phyloP scores from a whole-genome alignment of 1,140 invertebrate genomes.

The Meteorus sp. region DNA sequence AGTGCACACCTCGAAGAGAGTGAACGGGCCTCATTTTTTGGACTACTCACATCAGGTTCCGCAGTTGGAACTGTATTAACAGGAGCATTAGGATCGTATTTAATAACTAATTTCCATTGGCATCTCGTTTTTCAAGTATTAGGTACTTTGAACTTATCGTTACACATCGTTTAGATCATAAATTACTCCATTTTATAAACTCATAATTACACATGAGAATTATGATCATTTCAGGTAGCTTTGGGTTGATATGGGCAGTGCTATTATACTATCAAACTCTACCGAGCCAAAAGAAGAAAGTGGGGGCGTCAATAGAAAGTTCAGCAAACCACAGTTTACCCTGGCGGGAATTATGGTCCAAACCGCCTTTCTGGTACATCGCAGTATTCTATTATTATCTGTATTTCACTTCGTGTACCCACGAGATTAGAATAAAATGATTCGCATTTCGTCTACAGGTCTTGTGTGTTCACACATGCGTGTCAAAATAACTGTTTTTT shows the following conservation, averaged over 20 bases:
- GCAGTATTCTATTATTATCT: not conserved
- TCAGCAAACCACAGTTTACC: slow-evolving; percentile 54
- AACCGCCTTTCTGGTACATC: slow-evolving; percentile 63
- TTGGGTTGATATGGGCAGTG: slow-evolving; percentile 62
- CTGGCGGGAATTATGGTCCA: slow-evolving; percentile 62
- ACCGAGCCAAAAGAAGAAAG: slow-evolving; percentile 37
- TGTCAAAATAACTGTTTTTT: slow-evolving; percentile 79
- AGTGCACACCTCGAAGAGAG: slow-evolving; percentile 67
- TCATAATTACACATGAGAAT: slow-evolving; percentile 3
- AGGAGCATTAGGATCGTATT: slow-evolving; percentile 70
- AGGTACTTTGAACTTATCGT: slow-evolving; percentile 50
- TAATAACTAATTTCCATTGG: slow-evolving; percentile 72
- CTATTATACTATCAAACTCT: slow-evolving; percentile 57
- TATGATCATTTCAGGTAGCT: slow-evolving; percentile 50
- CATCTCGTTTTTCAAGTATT: slow-evolving; percentile 69
- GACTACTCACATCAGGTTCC: slow-evolving; percentile 69
- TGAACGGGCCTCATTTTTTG: slow-evolving; percentile 73
- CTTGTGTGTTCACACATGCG: slow-evolving; percentile 70
- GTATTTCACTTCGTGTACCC: too few species aligned
- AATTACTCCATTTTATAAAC: not conserved
- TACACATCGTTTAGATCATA: too few species aligned
- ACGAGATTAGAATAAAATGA: not conserved
- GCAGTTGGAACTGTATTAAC: slow-evolving; percentile 68
- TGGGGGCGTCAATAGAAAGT: slow-evolving; percentile 33
- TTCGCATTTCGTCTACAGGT: slow-evolving; percentile 56